These are phyloP conservation scores for Siniperca knerii DNA, from an alignment of 2,113 vertebrate species.

Conservation along the genomic window DNA sequence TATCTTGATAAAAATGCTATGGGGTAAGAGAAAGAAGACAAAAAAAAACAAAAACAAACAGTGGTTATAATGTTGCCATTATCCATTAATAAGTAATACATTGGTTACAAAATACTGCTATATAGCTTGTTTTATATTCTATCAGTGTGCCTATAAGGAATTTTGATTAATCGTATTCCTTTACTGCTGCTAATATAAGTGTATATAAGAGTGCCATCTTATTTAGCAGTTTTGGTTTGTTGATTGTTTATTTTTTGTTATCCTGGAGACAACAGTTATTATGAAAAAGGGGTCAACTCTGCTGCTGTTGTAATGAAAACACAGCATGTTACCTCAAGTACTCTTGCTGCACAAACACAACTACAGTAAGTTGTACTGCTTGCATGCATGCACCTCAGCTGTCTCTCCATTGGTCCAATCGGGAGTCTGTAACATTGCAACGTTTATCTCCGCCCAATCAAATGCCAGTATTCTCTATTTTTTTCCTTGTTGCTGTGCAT, in stretches of 20 bases:
- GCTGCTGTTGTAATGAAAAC: conserved; percentile 42
- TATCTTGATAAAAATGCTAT: not conserved
- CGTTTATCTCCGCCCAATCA: conserved; percentile 69
- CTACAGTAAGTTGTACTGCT: conserved; percentile 33
- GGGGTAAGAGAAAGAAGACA: not conserved
- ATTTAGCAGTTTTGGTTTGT: not conserved
- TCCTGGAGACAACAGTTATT: conserved; percentile 9
- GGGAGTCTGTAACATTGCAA: not conserved
- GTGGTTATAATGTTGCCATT: not conserved
- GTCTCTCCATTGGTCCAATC: conserved; percentile 68
- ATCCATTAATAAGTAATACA: not conserved
- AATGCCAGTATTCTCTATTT: conserved; percentile 43
- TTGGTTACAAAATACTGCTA: not conserved
- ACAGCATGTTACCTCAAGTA: conserved; percentile 60
- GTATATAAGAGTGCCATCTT: not conserved
- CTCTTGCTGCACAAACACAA: conserved; percentile 60
- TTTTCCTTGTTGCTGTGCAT: conserved; percentile 71
- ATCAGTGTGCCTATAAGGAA: too few relatives aligned
- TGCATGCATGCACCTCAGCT: conserved; percentile 18
- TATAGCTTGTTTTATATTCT: not conserved
- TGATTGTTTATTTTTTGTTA: not conserved
- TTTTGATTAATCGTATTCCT: not conserved
- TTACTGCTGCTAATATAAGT: not conserved
- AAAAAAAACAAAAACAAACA: not conserved
- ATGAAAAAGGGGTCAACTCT: conserved; percentile 34